Base-by-base conservation (phyloP, 1,140 invertebrate genomes). In the Bombus difficillimus region DNA sequence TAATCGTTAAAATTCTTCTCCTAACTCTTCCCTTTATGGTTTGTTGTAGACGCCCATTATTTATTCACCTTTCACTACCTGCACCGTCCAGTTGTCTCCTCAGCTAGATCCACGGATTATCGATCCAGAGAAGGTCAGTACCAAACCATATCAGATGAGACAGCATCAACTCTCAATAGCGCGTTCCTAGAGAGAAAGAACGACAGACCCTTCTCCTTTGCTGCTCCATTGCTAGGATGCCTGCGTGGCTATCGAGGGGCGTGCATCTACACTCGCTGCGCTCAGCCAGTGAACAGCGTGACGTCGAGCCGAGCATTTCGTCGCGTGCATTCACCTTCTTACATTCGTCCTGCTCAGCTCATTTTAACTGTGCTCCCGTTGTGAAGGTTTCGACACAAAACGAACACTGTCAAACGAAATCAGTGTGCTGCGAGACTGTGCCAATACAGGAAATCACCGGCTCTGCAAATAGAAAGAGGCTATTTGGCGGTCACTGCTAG, bases 261-360 rank as follows among this genome's bases (percentile, higher is more conserved):
- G 62, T 47, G 34, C n/a, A 25, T 39, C 32, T 28, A 53, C 72
- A 37, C 66, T 28, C 10, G 39, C 81, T 8, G 39, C 34, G 34
- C 28, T 47, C 43, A 76, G 53, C 10, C 86, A 88, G 87, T 87
- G 32, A 66, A 72, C 64, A 74, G 15, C 53, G 73, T 59, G 86
- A 76, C 68, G 72, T 34, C 73, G 77, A 72, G 18, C 59, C 32
- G 59, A 80, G 68, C 77, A 53, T 76, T 39, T 59, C 62, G 69
- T 39, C 41, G 47, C 32, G 25, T 37, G 22, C 22, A 28, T 32
- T 32, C 47, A 73, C 41, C 66, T 68, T 68, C 22, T 10, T n/a
- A 1, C 39, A 1, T 12, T 41, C 28, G 39, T 73, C n/a, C 12
- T 73, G 39, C 25, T 34, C 22, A 4, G 12, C 4, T 64, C 37